Percentiles rank a stretch among this genome's conserved stretches.
These are phyloP conservation scores for Bombus terrestris DNA, from an alignment of 1,140 invertebrate species.

Conservation along the genomic window DNA sequence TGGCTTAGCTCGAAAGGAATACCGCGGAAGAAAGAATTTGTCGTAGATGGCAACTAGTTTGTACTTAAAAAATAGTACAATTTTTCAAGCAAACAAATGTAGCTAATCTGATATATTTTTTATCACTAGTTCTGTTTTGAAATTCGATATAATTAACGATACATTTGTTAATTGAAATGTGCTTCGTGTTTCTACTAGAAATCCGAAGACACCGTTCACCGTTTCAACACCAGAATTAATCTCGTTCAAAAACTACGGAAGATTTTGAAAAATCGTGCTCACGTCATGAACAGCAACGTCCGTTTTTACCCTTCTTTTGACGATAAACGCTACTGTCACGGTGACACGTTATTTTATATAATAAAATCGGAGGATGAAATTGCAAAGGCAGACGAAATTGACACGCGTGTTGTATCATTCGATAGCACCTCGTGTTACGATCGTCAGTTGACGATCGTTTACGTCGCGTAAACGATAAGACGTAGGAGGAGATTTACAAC, in stretches of 20 bases:
- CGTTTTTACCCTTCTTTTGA: neutral
- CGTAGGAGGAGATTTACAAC: neutral
- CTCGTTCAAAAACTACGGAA: neutral
- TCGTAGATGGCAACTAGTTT: too few species aligned
- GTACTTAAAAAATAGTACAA: neutral
- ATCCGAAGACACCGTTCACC: neutral
- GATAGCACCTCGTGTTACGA: too few species aligned
- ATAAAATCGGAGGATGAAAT: neutral
- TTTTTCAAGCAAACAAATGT: neutral
- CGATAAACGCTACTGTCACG: neutral
- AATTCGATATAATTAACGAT: neutral
- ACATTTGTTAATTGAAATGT: neutral
- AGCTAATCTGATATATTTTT: neutral
- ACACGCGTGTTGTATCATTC: too few species aligned
- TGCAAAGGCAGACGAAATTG: neutral
- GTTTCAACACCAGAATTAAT: neutral
- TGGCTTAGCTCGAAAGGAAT: neutral
- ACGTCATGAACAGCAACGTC: constrained; percentile 6
- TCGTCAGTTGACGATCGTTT: neutral
- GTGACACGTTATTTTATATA: constrained; percentile 13
- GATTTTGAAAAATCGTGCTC: neutral
- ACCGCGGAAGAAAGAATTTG: too few species aligned
- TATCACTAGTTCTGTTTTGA: accelerated
- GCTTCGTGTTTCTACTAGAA: neutral
- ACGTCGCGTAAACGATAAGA: too few species aligned